A percentile compares a stretch with the other conserved stretches of the same genome.
Evolutionary conservation across 2,113 vertebrate genomes (phyloP).

Genomic region (Solea solea): DNA sequence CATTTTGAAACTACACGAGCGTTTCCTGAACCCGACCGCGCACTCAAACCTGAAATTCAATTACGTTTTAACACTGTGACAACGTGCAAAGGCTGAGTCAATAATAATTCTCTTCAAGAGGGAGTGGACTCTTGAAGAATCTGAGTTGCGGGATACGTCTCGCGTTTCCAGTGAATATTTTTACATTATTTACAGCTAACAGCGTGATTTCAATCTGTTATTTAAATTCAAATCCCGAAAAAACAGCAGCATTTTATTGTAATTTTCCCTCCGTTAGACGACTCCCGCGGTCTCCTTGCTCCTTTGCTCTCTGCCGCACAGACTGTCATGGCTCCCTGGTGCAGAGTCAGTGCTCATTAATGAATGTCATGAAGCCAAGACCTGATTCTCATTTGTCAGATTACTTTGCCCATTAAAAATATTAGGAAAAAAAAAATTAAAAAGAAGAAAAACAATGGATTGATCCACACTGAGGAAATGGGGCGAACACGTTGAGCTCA

Average conservation of each 20-base stretch:
- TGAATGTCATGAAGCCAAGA: background rate
- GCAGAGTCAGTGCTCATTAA: too few relatives aligned
- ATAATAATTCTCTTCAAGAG: constrained; percentile 8
- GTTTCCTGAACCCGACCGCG: background rate
- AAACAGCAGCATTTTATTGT: background rate
- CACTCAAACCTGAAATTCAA: background rate
- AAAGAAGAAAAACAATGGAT: background rate
- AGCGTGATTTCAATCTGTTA: background rate
- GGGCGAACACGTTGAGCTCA: background rate
- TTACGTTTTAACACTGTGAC: constrained; percentile 15
- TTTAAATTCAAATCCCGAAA: constrained; percentile 5
- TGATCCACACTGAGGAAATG: background rate
- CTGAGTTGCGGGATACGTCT: background rate
- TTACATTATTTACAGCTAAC: background rate
- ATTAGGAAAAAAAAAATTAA: background rate
- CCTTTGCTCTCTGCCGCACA: background rate
- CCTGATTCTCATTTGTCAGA: background rate
- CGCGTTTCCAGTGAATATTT: background rate
- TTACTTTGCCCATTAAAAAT: background rate
- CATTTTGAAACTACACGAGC: background rate
- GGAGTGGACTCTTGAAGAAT: background rate
- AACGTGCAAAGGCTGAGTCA: constrained; percentile 6
- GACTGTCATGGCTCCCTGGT: too few relatives aligned
- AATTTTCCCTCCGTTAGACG: background rate
- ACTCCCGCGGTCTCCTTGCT: background rate